Percentiles rank a stretch among this genome's conserved stretches.
phyloP scores from a whole-genome alignment of 1,140 invertebrate genomes.

The Amphibalanus amphitrite region DNA sequence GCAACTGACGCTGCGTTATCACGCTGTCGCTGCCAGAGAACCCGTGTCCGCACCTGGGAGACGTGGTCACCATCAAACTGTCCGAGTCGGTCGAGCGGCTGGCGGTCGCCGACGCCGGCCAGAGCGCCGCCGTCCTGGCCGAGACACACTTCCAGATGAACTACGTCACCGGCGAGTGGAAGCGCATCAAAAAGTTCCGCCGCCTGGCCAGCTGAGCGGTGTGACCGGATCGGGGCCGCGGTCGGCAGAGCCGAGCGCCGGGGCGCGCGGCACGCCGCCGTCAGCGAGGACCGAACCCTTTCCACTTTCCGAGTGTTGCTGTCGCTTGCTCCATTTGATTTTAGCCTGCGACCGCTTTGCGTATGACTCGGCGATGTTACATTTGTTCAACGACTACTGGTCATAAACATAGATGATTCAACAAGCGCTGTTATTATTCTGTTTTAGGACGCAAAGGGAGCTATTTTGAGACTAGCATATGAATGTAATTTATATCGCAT shows the following conservation, averaged over 20 bases:
- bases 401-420: no score
- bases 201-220: not conserved
- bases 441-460: conserved; percentile 92
- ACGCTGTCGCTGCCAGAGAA: conserved; percentile 47
- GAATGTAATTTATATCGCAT: no score
- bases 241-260: not conserved
- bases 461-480: no score
- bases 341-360: no score
- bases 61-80: conserved; percentile 79
- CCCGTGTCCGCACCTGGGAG: conserved; percentile 80
- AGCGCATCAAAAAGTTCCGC: conserved; percentile 56
- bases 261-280: conserved; percentile 8
- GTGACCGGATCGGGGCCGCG: not conserved
- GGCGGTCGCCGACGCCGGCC: conserved; percentile 45
- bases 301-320: no score
- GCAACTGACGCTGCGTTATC: no score
- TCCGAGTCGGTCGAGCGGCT: conserved; percentile 73
- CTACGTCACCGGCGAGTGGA: conserved; percentile 86
- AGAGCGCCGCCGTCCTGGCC: conserved; percentile 48
- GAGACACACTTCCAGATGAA: conserved; percentile 96
- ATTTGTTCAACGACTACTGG: no score
- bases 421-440: conserved; percentile 31
- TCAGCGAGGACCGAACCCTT: no score
- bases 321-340: conserved; percentile 45
- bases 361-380: no score